A percentile compares a stretch with the other conserved stretches of the same genome.
phyloP scores from a whole-genome alignment of 1,140 invertebrate species.

The Cydia fagiglandana region DNA sequence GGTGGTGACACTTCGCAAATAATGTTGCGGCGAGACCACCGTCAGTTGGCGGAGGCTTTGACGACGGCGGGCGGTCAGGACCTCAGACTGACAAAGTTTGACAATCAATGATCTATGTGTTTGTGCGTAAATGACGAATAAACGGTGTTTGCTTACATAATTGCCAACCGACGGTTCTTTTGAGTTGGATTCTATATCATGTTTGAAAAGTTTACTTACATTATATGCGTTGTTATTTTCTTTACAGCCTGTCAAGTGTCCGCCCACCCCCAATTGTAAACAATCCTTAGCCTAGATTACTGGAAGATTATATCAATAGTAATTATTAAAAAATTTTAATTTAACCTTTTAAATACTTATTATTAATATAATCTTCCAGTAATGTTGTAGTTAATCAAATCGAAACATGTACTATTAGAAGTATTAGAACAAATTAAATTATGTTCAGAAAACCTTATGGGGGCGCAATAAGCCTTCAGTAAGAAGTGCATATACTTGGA shows the following conservation, averaged over 20 bases:
- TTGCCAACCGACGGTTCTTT: not conserved
- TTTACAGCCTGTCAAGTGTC: not conserved
- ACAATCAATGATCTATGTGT: constrained; percentile 22
- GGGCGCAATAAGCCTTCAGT: too few species aligned
- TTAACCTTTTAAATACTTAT: too few species aligned
- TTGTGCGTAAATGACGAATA: constrained; percentile 13
- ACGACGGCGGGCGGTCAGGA: constrained; percentile 26
- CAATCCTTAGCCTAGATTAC: not conserved
- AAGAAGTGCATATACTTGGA: too few species aligned
- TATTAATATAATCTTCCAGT: too few species aligned
- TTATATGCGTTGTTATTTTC: not conserved
- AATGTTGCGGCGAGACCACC: constrained; percentile 53
- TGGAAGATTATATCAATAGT: too few species aligned
- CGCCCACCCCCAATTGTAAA: not conserved
- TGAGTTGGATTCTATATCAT: not conserved
- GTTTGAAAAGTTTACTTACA: constrained; percentile 4
- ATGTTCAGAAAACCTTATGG: too few species aligned
- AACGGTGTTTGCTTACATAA: constrained; percentile 1
- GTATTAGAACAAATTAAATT: too few species aligned
- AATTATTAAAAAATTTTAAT: too few species aligned
- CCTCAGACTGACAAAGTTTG: not conserved
- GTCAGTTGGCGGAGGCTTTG: constrained; percentile 39
- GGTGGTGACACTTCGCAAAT: constrained; percentile 59
- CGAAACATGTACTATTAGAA: too few species aligned
- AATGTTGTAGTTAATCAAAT: too few species aligned